Base-by-base conservation (phyloP, 2,113 vertebrate species). In the Clarias macrocephalus region DNA sequence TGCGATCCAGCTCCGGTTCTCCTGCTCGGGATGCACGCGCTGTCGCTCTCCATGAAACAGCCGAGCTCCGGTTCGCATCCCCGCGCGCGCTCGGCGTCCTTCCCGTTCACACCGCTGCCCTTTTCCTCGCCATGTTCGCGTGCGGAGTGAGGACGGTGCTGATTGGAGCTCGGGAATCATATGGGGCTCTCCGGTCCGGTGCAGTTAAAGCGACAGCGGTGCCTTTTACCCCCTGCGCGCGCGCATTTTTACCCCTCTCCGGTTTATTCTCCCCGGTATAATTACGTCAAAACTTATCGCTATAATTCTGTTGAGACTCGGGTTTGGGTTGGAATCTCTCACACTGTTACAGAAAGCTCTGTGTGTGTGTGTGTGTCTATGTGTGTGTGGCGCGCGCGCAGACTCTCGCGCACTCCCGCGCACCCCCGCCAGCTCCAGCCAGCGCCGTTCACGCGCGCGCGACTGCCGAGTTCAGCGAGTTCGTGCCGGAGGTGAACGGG, bases 131-230 rank as follows among this genome's bases (percentile, higher is more conserved):
- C 92, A 92, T 92, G 89, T 91, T 90, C 86, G 90, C 85, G 63
- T 87, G 88, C 80, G 80, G 83, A 85, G 82, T 75, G 85, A 84
- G 80, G 88, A 72, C 85, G 82, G 83, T 89, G 94, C 92, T 94
- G 94, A 95, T 96, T 95, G 95, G 95, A 94, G 95, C 92, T 91
- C 80, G 90, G 89, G 90, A 92, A 94, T 95, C 94, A 95, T 93
- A 91, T 95, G 96, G 94, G 88, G 87, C 92, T 92, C 92, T 90
- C 89, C 90, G 93, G 92, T 62, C 95, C 91, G 95, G 93, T 87
- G 92, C 93, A 66, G 90, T 96, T 95, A 95, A 96, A 96, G 95
- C 88, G 94, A 93, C 94, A 95, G 95, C 89, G 91, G 72, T 88
- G 76, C 70, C 80, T 62, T 88, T 52, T n/a, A 48, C 9, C 57